A percentile compares a stretch with the other conserved stretches of the same genome.
phyloP scores from a whole-genome alignment of 64 coral and sea anemone genomes.

The Platygyra sinensis region DNA sequence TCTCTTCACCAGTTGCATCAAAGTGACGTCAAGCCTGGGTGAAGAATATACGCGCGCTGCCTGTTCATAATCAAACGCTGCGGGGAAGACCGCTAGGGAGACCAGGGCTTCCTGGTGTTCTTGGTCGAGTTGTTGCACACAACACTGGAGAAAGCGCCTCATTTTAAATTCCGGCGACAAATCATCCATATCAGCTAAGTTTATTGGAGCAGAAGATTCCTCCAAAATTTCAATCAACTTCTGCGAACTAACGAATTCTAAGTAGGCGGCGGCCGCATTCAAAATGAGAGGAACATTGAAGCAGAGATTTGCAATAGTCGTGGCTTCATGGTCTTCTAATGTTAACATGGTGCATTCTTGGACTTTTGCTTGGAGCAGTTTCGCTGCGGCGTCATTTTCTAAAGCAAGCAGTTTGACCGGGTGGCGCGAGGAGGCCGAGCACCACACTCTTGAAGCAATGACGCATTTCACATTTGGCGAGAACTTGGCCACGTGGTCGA shows the following conservation, averaged over 20 bases:
- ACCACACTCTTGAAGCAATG: neutral
- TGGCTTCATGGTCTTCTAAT: neutral
- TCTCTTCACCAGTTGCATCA: neutral
- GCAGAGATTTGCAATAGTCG: neutral
- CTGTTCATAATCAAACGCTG: neutral
- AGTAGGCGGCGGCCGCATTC: slow-evolving; percentile 22
- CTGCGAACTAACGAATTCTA: neutral
- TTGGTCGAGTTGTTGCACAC: neutral
- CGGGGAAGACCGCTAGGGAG: slow-evolving; percentile 27
- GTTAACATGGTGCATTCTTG: neutral
- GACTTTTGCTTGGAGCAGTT: slow-evolving; percentile 18
- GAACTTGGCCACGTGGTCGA: neutral
- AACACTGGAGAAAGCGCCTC: neutral
- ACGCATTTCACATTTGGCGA: slow-evolving; percentile 12
- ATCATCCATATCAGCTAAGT: neutral
- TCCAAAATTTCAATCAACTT: slow-evolving; percentile 4
- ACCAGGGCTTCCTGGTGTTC: neutral
- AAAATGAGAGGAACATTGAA: slow-evolving; percentile 14
- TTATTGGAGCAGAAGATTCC: neutral
- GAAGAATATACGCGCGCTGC: neutral
- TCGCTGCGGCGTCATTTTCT: neutral
- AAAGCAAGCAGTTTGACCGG: slow-evolving; percentile 15
- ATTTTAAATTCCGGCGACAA: slow-evolving; percentile 9
- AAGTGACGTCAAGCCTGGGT: neutral
- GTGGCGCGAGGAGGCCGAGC: neutral